Base-by-base conservation (phyloP, 1,140 invertebrate species). In the Akabosia matsudoensis region DNA sequence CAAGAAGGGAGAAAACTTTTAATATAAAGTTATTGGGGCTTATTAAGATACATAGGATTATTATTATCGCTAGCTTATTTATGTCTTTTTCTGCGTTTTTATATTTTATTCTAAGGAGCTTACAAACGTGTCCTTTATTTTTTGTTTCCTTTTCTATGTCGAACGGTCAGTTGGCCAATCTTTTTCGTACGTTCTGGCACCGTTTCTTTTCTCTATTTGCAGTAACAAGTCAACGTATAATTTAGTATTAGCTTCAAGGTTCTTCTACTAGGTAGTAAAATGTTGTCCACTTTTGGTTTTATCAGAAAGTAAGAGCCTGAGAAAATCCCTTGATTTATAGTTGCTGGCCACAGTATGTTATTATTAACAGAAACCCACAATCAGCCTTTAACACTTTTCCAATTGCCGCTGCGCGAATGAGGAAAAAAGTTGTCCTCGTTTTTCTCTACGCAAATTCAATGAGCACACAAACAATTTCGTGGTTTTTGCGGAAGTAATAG, bases 21-120 rank as follows among this genome's bases (percentile, higher is more conserved):
- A 45, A 45, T 45, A 18, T 45, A 45, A 18, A 7, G 7, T 18
- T 13, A 10, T 22, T 56, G 13, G 54, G n/a, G n/a, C 24, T 56
- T 56, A 56, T 56, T 16, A 56, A 56, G 54, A 56, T 56, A 56
- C 54, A 56, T 56, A 22, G 54, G 54, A 56, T 56, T 56, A 56
- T 56, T 56, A 56, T 10, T 56, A 56, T 10, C 54, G 4, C 10
- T n/a, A 24, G 54, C 54, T 56, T 56, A 56, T 10, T 56, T 56
- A 45, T 56, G 37, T 24, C 54, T 56, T 56, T 56, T 56, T 22
- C 54, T 24, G 7, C 37, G 18, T n/a, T n/a, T n/a, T n/a, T n/a
- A n/a, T n/a, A n/a, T 45, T 45, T 45, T 45, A 45, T 45, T 45
- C 18, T 45, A 45, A 45, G 37, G 37, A 7, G 37, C 37, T 45